Conservation (phyloP, 2,113 vertebrate species). For the Onychostruthus taczanowskii region DNA sequence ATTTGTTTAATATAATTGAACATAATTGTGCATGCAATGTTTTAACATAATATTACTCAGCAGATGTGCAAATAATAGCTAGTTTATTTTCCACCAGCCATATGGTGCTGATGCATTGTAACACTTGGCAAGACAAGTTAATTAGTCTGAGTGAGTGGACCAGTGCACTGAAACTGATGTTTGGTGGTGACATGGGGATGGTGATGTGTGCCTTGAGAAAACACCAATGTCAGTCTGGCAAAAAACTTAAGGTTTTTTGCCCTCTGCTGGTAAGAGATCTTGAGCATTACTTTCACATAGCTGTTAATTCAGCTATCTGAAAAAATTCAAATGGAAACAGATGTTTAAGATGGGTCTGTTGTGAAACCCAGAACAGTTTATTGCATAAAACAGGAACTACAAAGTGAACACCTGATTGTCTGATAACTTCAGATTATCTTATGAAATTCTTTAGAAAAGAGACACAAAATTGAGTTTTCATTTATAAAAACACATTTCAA, state of each 20-base stretch:
- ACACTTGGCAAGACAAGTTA: not conserved
- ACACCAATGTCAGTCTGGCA: not conserved
- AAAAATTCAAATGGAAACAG: not conserved
- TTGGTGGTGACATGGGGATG: not conserved
- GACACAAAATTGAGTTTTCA: not conserved
- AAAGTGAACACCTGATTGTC: not conserved
- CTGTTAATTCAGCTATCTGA: not conserved
- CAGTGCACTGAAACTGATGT: not conserved
- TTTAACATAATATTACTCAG: conserved; percentile 75
- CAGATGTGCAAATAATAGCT: conserved; percentile 79
- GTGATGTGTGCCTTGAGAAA: not conserved
- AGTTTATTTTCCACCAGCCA: conserved; percentile 66
- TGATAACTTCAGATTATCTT: not conserved
- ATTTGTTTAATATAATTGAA: conserved; percentile 80
- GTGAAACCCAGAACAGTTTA: not conserved
- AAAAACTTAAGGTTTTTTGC: not conserved
- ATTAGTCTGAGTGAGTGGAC: not conserved
- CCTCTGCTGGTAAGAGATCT: not conserved
- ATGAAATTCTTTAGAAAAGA: not conserved
- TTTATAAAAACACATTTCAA: not conserved
- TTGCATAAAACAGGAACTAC: not conserved
- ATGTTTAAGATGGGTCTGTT: not conserved
- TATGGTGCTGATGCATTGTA: conserved; percentile 38
- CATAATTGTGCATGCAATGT: conserved; percentile 77
- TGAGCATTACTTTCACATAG: not conserved